Percentiles rank a stretch among this genome's conserved stretches.
These are phyloP conservation scores for Limnephilus auricula DNA, from an alignment of 2,888 invertebrate species.

Conservation along the genomic window DNA sequence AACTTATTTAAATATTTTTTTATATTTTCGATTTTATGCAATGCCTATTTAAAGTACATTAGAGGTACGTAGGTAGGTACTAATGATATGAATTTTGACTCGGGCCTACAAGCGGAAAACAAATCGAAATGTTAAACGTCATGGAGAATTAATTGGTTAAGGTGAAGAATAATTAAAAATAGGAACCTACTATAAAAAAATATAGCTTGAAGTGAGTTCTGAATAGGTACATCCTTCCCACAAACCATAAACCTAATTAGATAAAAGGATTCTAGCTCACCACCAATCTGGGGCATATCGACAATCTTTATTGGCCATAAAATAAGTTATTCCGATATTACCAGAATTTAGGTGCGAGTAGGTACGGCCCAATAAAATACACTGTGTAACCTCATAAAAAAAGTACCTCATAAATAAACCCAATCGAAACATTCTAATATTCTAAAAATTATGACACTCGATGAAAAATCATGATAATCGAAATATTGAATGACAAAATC, in stretches of 20 bases:
- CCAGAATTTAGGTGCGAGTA: not conserved
- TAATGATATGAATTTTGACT: not conserved
- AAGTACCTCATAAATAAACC: not conserved
- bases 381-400: not conserved
- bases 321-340: not conserved
- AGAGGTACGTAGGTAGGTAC: not conserved
- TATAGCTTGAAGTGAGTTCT: not conserved
- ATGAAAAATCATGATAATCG: too few species aligned
- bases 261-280: not conserved
- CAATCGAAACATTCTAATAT: not conserved
- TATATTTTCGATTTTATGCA: too few species aligned
- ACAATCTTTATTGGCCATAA: not conserved
- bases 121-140: not conserved
- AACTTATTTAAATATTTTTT: too few species aligned
- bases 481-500: too few species aligned
- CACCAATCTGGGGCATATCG: not conserved
- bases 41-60: not conserved
- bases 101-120: not conserved
- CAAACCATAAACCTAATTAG: not conserved
- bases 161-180: not conserved
- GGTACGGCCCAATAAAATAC: not conserved
- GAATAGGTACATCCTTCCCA: not conserved
- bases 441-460: too few species aligned
- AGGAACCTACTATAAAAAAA: not conserved
- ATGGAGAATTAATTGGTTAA: not conserved